A percentile compares a stretch with the other conserved stretches of the same genome.
Evolutionary conservation across 2,888 invertebrate genomes (phyloP).

Genomic region (Eugnorisma glareosa): DNA sequence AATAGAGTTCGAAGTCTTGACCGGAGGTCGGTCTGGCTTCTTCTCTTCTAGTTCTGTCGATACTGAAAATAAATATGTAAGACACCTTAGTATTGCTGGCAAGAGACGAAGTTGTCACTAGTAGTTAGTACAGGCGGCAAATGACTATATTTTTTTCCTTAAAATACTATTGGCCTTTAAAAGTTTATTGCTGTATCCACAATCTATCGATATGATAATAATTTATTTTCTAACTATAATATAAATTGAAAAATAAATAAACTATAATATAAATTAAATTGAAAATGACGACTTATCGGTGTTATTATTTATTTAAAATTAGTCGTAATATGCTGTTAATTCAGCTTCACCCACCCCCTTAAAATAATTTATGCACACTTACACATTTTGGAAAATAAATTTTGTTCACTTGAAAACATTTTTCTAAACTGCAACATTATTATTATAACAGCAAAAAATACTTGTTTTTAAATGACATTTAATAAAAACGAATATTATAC

Average conservation of each 20-base stretch:
- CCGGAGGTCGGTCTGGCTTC: constrained; percentile 86
- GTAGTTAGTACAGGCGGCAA: not conserved
- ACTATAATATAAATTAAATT: not conserved
- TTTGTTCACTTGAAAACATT: constrained; percentile 55
- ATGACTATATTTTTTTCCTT: constrained; percentile 16
- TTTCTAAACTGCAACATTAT: constrained; percentile 57
- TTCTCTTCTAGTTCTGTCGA: constrained; percentile 84
- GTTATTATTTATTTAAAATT: not conserved
- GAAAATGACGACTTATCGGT: not conserved
- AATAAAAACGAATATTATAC: not conserved
- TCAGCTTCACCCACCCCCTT: not conserved
- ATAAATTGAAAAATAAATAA: not conserved
- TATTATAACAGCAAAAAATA: not conserved
- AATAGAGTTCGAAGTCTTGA: constrained; percentile 79
- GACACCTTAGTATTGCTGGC: constrained; percentile 9
- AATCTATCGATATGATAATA: constrained; percentile 16
- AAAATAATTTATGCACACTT: constrained; percentile 30
- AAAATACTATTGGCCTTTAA: constrained; percentile 27
- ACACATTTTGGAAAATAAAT: constrained; percentile 52
- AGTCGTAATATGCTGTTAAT: not conserved
- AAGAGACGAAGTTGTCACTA: not conserved
- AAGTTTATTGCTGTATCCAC: constrained; percentile 14
- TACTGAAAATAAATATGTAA: constrained; percentile 72
- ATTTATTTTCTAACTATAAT: not conserved
- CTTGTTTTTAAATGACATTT: not conserved